A percentile compares a stretch with the other conserved stretches of the same genome.
Evolutionary conservation across 2,113 vertebrate species (phyloP).

Genomic region (Periophthalmodon schlosseri): DNA sequence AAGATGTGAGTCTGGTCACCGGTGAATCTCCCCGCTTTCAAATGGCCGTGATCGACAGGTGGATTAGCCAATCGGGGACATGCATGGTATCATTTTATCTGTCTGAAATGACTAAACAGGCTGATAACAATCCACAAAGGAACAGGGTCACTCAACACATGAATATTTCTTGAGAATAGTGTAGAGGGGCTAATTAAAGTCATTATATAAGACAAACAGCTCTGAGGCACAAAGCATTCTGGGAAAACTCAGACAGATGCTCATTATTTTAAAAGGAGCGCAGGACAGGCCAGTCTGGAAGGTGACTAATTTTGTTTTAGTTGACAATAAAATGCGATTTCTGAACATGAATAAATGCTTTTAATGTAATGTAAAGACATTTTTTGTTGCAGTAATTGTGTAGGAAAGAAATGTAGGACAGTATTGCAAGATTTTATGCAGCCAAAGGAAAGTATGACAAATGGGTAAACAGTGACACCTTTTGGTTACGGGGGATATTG

Average conservation of each 20-base stretch:
- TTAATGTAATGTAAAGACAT: neutral
- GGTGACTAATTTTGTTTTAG: neutral
- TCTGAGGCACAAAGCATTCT: neutral
- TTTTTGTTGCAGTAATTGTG: neutral
- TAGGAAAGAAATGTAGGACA: neutral
- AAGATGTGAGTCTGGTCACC: too few species aligned
- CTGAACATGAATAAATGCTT: neutral
- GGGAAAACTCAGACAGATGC: constrained; percentile 8
- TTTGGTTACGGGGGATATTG: neutral
- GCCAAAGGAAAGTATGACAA: neutral
- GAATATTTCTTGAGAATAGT: neutral
- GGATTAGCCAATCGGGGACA: too few species aligned
- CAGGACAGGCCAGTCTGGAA: neutral
- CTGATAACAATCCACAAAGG: neutral
- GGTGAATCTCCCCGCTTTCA: too few species aligned
- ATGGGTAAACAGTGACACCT: neutral
- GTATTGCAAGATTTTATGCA: neutral
- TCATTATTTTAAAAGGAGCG: neutral
- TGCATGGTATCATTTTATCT: too few species aligned
- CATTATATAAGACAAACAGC: constrained; percentile 2
- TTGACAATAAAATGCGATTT: neutral
- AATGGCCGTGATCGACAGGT: too few species aligned
- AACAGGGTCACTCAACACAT: neutral
- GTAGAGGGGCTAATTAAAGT: neutral
- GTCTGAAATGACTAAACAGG: too few species aligned